Evolutionary conservation across 2,888 invertebrate species (phyloP), one percentile per base, ranked within the genome.

Genomic region (Trissoscelio sp.): DNA sequence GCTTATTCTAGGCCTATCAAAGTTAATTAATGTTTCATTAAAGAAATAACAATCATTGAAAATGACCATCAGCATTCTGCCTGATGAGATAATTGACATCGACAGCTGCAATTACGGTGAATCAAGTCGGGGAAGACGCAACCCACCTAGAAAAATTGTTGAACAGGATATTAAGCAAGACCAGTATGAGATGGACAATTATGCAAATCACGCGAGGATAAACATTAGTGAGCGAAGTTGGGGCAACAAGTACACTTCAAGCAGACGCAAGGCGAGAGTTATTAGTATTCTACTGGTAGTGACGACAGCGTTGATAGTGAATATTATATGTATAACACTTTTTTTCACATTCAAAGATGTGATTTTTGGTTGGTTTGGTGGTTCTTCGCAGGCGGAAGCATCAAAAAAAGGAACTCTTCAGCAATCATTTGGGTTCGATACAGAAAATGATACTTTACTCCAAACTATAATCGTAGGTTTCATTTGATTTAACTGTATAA

Each of bases 51-150:
- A 42, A 42, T 12, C 42, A 20, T 12, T n/a, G n/a, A 20, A 60
- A 48, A 64, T 64, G 62, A 64, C 34, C 18, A 20, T 64, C 9
- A 46, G 62, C 14, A 64, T 64, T 9, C 18, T 31, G 2, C 62
- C 62, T 12, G 62, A 64, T 18, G 62, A 64, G 12, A 34, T 64
- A 18, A 64, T 64, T 12, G 0, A 18, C 6, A 48, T 64, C n/a
- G 34, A 60, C 16, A 6, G 11, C 44, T 2, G 9, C 3, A 24
- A 42, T 24, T 4, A 3, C n/a, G 16, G 18, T 3, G 53, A 55
- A n/a, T 11, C 20, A 4, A 31, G 16, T 11, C 39, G 14, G 3
- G 39, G 34, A 34, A 34, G 1, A 11, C 11, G 9, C 1, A 34
- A 34, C 6, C 24, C 9, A 2, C 14, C 39, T 3, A n/a, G 39